Base-by-base conservation (phyloP, 2,113 vertebrate genomes). In the Calyptomena viridis region DNA sequence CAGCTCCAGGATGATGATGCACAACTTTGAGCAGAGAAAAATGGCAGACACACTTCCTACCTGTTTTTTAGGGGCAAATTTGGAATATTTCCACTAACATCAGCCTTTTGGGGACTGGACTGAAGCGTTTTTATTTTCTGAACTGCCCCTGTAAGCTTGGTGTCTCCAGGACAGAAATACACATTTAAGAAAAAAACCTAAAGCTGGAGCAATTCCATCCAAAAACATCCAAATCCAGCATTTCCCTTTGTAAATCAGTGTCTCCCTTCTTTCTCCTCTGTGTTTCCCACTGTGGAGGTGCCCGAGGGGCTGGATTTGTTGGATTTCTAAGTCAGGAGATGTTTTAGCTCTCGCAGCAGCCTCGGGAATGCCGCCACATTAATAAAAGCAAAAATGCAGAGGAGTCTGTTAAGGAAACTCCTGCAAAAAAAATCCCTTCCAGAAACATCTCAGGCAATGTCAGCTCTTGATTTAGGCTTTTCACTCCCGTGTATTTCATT, bases 321-420 rank as follows among this genome's bases (percentile, higher is more conserved):
- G 81, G 49, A 42, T 49, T 85, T 89, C 78, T 44, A 39, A 56
- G 31, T 49, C 18, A 0, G 56, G 79, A 75, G 87, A 53, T 49
- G 62, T 47, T 90, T 95, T 18, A 67, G 72, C 75, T 85, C 83
- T 72, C 28, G 5, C 46, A 64, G 89, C 97, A 95, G 97, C 91
- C 94, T 96, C 52, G 87, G 97, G 97, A 96, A 96, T 75, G 97
- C 89, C 40, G 95, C 97, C 97, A 96, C 67, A 2, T 97, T 97
- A 97, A 97, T 97, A 97, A 98, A 96, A 96, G 89, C 90, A 88
- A 96, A 97, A 97, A 97, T 80, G 95, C 87, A 79, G 97, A 95
- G 94, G 95, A 97, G 97, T 92, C 96, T 95, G 84, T 87, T 93
- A 95, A 96, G 93, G 97, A 96, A 97, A 96, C 35, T 93, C 95